phyloP scores from a whole-genome alignment of 2,797 vertebrate species.

The Orientallactaga sibirica region DNA sequence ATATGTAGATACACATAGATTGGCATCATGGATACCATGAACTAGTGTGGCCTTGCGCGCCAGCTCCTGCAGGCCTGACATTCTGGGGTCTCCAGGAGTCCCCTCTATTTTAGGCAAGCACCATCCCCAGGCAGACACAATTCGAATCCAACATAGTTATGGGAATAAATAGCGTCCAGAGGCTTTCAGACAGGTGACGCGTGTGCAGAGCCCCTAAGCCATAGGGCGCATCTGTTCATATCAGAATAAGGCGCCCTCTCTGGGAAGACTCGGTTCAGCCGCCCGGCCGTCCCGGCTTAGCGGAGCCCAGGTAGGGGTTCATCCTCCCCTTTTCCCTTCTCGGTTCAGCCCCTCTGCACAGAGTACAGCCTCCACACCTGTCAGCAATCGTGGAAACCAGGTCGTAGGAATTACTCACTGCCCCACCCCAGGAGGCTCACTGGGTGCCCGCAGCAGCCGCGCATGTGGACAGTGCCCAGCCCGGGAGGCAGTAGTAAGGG shows the following conservation, averaged over 20 bases:
- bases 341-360: not conserved
- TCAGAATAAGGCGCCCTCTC: constrained; percentile 53
- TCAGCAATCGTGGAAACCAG: not conserved
- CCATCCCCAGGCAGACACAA: constrained; percentile 51
- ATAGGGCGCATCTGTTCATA: not conserved
- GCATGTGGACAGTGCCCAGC: constrained; percentile 96
- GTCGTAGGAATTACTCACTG: not conserved
- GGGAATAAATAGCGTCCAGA: constrained; percentile 87
- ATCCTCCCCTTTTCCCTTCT: not conserved
- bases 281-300: not conserved
- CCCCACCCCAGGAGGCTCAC: constrained; percentile 72
- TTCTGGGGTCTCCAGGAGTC: constrained; percentile 63
- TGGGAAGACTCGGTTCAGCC: constrained; percentile 24
- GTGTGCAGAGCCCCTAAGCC: not conserved
- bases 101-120: constrained; percentile 27
- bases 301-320: not conserved
- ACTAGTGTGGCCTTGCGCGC: constrained; percentile 80
- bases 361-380: not conserved
- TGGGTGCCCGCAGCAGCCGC: constrained; percentile 89
- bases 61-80: constrained; percentile 73
- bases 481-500: constrained; percentile 98
- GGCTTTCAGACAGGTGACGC: constrained; percentile 47
- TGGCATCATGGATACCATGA: constrained; percentile 91
- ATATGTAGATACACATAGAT: constrained; percentile 86
- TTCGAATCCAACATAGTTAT: constrained; percentile 41